Conservation (phyloP, 2,888 invertebrate genomes). For the Lithophane ornitopus region DNA sequence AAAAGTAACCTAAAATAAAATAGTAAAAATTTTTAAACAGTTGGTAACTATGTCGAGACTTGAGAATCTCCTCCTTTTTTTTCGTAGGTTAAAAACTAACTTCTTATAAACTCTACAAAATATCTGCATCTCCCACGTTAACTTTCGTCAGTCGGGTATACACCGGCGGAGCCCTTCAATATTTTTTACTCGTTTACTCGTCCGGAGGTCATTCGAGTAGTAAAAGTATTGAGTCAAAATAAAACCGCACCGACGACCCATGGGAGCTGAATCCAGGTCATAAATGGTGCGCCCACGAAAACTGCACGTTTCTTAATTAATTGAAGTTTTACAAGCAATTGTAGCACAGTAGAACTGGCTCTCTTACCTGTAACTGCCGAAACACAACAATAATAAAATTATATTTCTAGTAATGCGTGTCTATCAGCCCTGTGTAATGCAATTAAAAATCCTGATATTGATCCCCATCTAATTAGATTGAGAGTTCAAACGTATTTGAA, state of each 20-base stretch:
- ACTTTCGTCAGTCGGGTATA: slow-evolving; percentile 73
- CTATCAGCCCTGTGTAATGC: slow-evolving; percentile 8
- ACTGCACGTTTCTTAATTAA: slow-evolving; percentile 60
- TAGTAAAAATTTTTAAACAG: too few species aligned
- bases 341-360: too few species aligned
- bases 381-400: neutral
- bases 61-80: too few species aligned
- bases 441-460: slow-evolving; percentile 18
- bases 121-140: slow-evolving; percentile 37
- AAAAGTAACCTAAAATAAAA: neutral
- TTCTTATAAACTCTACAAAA: neutral
- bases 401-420: neutral
- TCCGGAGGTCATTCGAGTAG: slow-evolving; percentile 85
- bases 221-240: slow-evolving; percentile 83
- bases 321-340: slow-evolving; percentile 27
- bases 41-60: too few species aligned
- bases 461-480: slow-evolving; percentile 19
- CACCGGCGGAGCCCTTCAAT: slow-evolving; percentile 72
- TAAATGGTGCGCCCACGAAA: slow-evolving; percentile 77
- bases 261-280: slow-evolving; percentile 85
- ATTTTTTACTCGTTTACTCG: slow-evolving; percentile 78
- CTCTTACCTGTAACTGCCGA: too few species aligned
- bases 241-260: slow-evolving; percentile 75
- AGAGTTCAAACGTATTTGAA: slow-evolving; percentile 17
- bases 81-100: neutral